Conservation (phyloP, 2,797 vertebrate genomes). For the Erethizon dorsatum region DNA sequence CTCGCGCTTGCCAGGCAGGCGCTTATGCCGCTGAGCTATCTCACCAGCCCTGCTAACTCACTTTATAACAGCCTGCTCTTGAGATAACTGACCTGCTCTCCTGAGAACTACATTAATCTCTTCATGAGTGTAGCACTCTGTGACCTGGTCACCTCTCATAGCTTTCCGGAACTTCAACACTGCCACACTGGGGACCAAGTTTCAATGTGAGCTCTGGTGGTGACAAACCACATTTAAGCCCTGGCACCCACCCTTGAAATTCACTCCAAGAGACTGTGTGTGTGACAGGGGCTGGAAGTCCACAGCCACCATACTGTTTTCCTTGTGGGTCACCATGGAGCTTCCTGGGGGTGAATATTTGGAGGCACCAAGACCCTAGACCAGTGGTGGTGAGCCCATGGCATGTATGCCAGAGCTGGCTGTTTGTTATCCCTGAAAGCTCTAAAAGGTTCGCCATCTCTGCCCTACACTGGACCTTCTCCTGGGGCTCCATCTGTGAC, state of each 20-base stretch:
- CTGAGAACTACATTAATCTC: background rate
- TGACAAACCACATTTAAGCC: no score
- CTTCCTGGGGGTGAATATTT: background rate
- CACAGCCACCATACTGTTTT: background rate
- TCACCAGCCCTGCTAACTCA: no score
- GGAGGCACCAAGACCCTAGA: background rate
- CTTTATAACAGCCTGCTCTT: background rate
- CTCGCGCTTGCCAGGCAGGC: no score
- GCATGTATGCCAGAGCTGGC: background rate
- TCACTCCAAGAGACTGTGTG: background rate
- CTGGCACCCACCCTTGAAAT: background rate
- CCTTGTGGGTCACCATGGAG: no score
- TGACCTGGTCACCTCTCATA: no score
- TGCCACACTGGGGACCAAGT: background rate
- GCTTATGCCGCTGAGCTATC: no score
- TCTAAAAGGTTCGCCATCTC: background rate
- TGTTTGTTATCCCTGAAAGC: background rate
- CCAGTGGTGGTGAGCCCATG: background rate
- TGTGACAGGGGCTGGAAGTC: rapidly evolving
- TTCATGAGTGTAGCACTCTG: background rate
- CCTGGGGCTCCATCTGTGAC: rapidly evolving
- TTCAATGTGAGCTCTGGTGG: no score
- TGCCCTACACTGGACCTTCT: background rate
- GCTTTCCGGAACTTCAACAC: background rate
- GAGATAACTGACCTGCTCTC: background rate